These are phyloP conservation scores for Hedya salicella DNA, from an alignment of 2,888 invertebrate species.

Conservation along the genomic window DNA sequence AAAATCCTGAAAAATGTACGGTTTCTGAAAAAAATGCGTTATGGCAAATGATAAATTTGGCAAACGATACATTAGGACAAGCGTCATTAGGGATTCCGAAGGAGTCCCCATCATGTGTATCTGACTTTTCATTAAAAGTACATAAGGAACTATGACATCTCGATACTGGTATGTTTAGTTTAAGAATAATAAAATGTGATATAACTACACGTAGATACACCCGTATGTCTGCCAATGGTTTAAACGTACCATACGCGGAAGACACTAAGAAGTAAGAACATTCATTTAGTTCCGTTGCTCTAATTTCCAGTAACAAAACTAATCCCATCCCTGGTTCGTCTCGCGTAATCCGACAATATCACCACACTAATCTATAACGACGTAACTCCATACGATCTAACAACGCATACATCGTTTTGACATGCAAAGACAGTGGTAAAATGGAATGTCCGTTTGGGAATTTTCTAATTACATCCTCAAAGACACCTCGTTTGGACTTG, in stretches of 20 bases:
- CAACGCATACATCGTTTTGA: not conserved
- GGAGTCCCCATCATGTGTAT: too few relatives aligned
- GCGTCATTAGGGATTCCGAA: too few relatives aligned
- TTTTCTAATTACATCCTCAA: slow-evolving; percentile 85
- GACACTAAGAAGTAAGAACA: not conserved
- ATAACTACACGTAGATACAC: not conserved
- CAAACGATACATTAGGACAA: too few relatives aligned
- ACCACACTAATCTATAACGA: not conserved
- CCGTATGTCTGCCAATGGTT: not conserved
- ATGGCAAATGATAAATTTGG: too few relatives aligned
- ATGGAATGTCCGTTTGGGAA: slow-evolving; percentile 77
- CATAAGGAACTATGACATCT: too few relatives aligned
- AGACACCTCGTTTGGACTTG: slow-evolving; percentile 83
- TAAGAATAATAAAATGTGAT: not conserved
- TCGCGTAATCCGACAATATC: slow-evolving; percentile 13
- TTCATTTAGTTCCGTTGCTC: slow-evolving; percentile 10
- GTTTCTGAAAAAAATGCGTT: too few relatives aligned
- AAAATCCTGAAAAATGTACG: too few relatives aligned
- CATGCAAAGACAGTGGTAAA: slow-evolving; percentile 61
- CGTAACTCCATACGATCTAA: not conserved
- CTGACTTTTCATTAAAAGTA: too few relatives aligned
- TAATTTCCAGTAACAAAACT: slow-evolving; percentile 65
- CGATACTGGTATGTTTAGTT: not conserved
- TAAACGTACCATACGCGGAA: not conserved
- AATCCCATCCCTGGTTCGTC: slow-evolving; percentile 57